A percentile compares a stretch with the other conserved stretches of the same genome.
phyloP scores from a whole-genome alignment of 2,113 vertebrate species.

The Lethenteron reissneri region DNA sequence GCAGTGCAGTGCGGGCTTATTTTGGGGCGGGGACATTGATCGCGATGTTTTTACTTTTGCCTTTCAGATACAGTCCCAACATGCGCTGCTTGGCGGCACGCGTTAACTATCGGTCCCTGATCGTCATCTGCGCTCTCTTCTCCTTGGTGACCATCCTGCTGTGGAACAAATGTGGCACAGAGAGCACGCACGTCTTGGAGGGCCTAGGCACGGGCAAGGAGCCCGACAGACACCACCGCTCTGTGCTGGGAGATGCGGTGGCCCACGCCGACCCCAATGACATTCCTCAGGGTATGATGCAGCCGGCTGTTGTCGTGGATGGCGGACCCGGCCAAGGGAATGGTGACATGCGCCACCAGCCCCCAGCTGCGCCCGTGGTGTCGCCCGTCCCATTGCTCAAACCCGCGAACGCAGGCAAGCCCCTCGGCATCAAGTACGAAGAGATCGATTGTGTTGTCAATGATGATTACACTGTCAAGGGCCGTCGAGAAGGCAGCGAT shows the following conservation, averaged over 20 bases:
- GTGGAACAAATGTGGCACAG: slow-evolving; percentile 66
- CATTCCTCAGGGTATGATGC: no score
- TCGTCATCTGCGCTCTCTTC: slow-evolving; percentile 67
- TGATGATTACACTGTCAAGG: slow-evolving; percentile 61
- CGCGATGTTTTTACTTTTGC: slow-evolving; percentile 10
- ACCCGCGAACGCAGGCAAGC: slow-evolving; percentile 15
- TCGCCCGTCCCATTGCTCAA: no score
- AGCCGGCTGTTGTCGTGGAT: no score
- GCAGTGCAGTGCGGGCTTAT: no score
- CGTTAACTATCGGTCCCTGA: slow-evolving; percentile 88
- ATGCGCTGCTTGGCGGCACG: slow-evolving; percentile 93
- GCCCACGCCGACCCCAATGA: no score
- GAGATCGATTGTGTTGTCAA: slow-evolving; percentile 94
- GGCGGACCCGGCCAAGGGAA: no score
- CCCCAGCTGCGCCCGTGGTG: no score
- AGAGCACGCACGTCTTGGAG: neutral
- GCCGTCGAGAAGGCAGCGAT: slow-evolving; percentile 51
- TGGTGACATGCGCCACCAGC: no score
- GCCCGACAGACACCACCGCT: no score
- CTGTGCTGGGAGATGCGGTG: no score
- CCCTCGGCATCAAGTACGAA: slow-evolving; percentile 39
- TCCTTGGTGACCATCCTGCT: slow-evolving; percentile 60
- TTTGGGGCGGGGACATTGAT: no score
- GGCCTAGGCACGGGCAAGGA: no score
- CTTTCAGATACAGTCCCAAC: slow-evolving; percentile 46